These are phyloP conservation scores for Leptopilina boulardi DNA, from an alignment of 1,140 invertebrate species.

Conservation along the genomic window DNA sequence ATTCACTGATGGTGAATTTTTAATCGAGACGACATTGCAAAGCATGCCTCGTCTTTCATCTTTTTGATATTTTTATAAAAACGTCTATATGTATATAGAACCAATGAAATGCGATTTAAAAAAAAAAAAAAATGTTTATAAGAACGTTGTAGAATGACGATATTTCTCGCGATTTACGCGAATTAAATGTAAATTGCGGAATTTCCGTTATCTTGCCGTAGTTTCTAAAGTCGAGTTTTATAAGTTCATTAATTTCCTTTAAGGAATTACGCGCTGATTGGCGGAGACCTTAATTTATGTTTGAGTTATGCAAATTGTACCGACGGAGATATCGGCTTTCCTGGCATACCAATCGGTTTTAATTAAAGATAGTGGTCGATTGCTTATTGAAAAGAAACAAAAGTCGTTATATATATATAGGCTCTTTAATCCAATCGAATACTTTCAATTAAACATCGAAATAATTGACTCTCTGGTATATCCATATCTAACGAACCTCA, in stretches of 20 bases:
- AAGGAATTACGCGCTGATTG: slow-evolving; percentile 7
- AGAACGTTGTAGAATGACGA: background rate
- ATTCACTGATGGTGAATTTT: background rate
- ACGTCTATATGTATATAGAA: background rate
- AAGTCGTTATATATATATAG: slow-evolving; percentile 19
- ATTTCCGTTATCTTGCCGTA: slow-evolving; percentile 24
- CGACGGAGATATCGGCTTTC: slow-evolving; percentile 29
- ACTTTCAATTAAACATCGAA: slow-evolving; percentile 25
- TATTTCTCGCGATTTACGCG: slow-evolving; percentile 14
- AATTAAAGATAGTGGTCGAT: slow-evolving; percentile 40
- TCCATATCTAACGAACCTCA: slow-evolving; percentile 6
- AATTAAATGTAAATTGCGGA: slow-evolving; percentile 15
- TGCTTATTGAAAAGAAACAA: slow-evolving; percentile 31
- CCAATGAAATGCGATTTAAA: background rate
- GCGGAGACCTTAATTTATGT: slow-evolving; percentile 28
- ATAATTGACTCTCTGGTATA: slow-evolving; percentile 23
- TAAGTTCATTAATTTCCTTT: slow-evolving; percentile 22
- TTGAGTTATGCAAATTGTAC: slow-evolving; percentile 30
- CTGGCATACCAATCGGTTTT: slow-evolving; percentile 34
- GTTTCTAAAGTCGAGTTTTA: slow-evolving; percentile 29
- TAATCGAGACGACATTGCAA: background rate
- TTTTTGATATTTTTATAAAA: background rate
- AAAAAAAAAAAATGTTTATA: background rate
- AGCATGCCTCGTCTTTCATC: background rate
- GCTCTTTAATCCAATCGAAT: slow-evolving; percentile 25